Evolutionary conservation across 2,113 vertebrate species (phyloP), one percentile per base, ranked within the genome.

Genomic region (Macrotis lagotis): DNA sequence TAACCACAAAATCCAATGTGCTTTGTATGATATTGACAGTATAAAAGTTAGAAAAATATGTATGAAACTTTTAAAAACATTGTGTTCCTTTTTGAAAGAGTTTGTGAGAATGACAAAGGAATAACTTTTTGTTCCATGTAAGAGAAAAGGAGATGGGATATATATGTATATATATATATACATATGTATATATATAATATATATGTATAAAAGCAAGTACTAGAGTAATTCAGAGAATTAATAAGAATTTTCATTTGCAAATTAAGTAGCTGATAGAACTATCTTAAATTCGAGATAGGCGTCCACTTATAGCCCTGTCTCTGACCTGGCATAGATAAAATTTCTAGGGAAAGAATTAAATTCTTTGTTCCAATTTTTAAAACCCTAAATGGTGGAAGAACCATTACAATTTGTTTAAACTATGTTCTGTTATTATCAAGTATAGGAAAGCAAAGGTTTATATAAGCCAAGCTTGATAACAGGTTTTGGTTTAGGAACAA

Each of bases 371-470:
- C 66, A 83, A 83, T 22, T 83, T 83, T 44, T 44, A 83, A 83
- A 83, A 44, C 16, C 66, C n/a, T 83, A 22, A 83, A 6, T 44
- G 66, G 19, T 44, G n/a, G 66, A 19, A n/a, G 66, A 83, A 44
- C 66, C 66, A 83, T 83, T 9, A 7, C 47, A 28, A 52, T n/a
- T 47, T 83, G 91, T 88, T 52, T 37, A 7, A 92, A 66, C 8
- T 2, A 0, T 49, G 89, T 51, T 50, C 47, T 50, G 48, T 88
- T 89, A 25, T 89, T 47, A 25, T 9, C 51, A 88, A 19, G 50
- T 47, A 90, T n/a, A 88, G 95, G 31, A 83, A 92, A 55, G 50
- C 91, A 5, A 88, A 51, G 93, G 92, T 91, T 90, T 88, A 11
- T 4, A 48, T 28, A 25, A 66, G 92, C 50, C 25, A 93, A 94